phyloP scores from a whole-genome alignment of 2,113 vertebrate species.

The Cyprinus carpio region DNA sequence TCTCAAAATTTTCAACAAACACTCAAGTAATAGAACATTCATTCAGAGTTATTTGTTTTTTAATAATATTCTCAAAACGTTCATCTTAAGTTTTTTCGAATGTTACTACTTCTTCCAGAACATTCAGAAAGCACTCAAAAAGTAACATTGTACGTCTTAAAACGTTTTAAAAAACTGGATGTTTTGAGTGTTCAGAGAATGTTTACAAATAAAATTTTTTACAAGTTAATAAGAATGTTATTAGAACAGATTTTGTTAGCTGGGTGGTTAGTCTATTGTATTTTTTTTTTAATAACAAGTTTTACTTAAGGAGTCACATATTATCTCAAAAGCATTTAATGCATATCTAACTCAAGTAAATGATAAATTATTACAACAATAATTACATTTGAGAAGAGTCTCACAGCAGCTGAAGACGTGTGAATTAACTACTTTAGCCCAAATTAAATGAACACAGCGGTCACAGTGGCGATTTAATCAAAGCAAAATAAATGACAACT shows the following conservation, averaged over 20 bases:
- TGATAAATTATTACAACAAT: constrained; percentile 23
- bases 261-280: background rate
- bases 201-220: too few species aligned
- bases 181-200: too few species aligned
- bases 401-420: constrained; percentile 28
- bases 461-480: constrained; percentile 61
- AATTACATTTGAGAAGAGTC: constrained; percentile 21
- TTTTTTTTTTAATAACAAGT: background rate
- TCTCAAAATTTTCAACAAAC: too few species aligned
- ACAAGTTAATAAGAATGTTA: too few species aligned
- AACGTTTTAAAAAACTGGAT: too few species aligned
- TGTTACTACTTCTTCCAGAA: too few species aligned
- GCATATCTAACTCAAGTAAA: background rate
- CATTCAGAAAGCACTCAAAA: too few species aligned
- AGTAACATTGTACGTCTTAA: too few species aligned
- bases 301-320: background rate
- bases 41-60: too few species aligned
- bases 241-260: background rate
- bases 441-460: constrained; percentile 56
- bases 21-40: too few species aligned
- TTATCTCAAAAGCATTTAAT: background rate
- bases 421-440: constrained; percentile 41
- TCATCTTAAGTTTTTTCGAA: too few species aligned
- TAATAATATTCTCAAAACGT: too few species aligned
- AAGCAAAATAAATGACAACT: constrained; percentile 65